A percentile compares a stretch with the other conserved stretches of the same genome.
Evolutionary conservation across 2,888 invertebrate genomes (phyloP).

Genomic region (Spatulosminthurus flaviceps): DNA sequence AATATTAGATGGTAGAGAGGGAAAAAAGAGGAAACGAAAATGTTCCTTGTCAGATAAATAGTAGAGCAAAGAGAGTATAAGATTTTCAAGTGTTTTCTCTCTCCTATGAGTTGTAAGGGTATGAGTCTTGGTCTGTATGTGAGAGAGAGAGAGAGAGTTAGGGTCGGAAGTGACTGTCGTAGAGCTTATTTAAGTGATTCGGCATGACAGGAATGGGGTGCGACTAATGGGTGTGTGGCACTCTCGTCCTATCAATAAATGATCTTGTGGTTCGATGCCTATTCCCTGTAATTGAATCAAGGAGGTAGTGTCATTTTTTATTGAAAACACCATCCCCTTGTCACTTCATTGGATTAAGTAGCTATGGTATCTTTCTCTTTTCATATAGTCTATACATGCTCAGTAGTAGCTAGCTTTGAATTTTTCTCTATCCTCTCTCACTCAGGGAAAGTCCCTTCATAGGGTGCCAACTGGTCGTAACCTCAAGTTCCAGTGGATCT

Average conservation of each 20-base stretch:
- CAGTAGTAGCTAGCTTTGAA: no score
- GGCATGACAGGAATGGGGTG: slow-evolving; percentile 63
- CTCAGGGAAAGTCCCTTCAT: slow-evolving; percentile 13
- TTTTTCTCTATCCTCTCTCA: background rate
- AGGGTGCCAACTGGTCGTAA: background rate
- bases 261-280: slow-evolving; percentile 60
- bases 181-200: slow-evolving; percentile 59
- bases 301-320: slow-evolving; percentile 63
- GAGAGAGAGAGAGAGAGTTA: slow-evolving; percentile 30
- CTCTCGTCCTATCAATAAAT: slow-evolving; percentile 63
- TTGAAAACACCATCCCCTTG: slow-evolving; percentile 61
- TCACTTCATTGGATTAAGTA: slow-evolving; percentile 59
- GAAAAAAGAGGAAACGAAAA: slow-evolving; percentile 18
- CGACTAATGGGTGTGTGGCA: slow-evolving; percentile 61
- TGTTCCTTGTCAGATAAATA: slow-evolving; percentile 12
- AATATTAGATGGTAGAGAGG: slow-evolving; percentile 6
- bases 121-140: background rate
- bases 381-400: no score
- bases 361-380: background rate
- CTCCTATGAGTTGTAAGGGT: background rate
- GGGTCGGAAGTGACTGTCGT: slow-evolving; percentile 36
- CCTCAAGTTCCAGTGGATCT: background rate
- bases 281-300: slow-evolving; percentile 62
- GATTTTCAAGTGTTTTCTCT: background rate
- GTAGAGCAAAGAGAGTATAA: no score